Conservation (phyloP, 2,888 invertebrate genomes). For the Erebia ligea region DNA sequence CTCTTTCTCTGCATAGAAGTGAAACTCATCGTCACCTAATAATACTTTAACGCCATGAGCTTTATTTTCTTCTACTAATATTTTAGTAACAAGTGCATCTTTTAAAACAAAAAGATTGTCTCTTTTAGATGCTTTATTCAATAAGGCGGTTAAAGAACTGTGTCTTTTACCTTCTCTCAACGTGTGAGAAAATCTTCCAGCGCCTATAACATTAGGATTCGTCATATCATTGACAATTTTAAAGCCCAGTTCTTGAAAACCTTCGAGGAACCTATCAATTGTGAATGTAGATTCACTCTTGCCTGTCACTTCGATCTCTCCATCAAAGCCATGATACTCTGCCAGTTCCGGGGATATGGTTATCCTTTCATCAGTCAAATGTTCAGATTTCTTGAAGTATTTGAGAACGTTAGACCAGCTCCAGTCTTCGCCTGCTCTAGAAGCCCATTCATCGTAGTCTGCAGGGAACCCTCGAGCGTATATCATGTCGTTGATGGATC, state of each 20-base stretch:
- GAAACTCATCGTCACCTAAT: slow-evolving; percentile 44
- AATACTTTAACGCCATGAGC: slow-evolving; percentile 58
- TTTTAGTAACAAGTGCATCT: slow-evolving; percentile 56
- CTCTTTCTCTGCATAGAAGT: slow-evolving; percentile 58
- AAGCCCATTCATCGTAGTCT: slow-evolving; percentile 70
- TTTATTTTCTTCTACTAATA: slow-evolving; percentile 54
- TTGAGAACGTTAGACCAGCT: slow-evolving; percentile 61
- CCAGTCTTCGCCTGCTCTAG: slow-evolving; percentile 56
- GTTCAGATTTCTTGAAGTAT: slow-evolving; percentile 69
- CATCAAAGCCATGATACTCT: slow-evolving; percentile 56
- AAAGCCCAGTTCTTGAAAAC: slow-evolving; percentile 63
- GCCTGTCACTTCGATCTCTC: slow-evolving; percentile 67
- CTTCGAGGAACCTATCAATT: slow-evolving; percentile 55
- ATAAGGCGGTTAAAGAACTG: slow-evolving; percentile 62
- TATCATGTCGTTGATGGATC: slow-evolving; percentile 71
- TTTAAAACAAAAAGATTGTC: slow-evolving; percentile 59
- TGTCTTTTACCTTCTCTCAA: slow-evolving; percentile 59
- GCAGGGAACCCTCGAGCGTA: slow-evolving; percentile 67
- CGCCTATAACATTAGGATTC: slow-evolving; percentile 60
- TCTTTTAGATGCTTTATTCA: slow-evolving; percentile 49
- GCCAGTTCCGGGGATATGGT: slow-evolving; percentile 55
- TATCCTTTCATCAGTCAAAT: slow-evolving; percentile 63
- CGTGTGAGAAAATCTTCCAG: slow-evolving; percentile 68
- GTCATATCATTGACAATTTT: slow-evolving; percentile 68
- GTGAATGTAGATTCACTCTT: slow-evolving; percentile 45